Base-by-base conservation (phyloP, 2,797 vertebrate genomes). In the Zalophus californianus region DNA sequence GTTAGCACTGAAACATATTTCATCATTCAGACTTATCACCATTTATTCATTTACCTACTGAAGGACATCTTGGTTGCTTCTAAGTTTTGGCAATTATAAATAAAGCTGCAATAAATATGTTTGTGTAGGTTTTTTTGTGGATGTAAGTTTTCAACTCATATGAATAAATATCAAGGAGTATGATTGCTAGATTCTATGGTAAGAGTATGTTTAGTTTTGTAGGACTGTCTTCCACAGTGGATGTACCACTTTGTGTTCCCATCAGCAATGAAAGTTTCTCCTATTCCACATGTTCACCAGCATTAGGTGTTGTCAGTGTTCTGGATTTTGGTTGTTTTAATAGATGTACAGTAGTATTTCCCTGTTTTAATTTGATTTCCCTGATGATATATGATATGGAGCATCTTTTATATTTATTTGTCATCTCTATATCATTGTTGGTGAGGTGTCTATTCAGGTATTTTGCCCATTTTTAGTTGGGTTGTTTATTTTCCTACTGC, bases 21-120 rank as follows among this genome's bases (percentile, higher is more conserved):
- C 38, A 70, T 20, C 44, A 15, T 29, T 54, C 48, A 87, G 52
- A 87, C 58, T 27, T 70, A 50, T 70, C 12, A 68, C 23, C 54
- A 44, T 66, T 85, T 70, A 79, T 38, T 20, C 25, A 44, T 86
- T 66, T 29, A 27, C 21, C 83, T 72, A 29, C 62, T 60, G 20
- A 70, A 87, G n/a, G 25, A 60, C 38, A 80, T 80, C 62, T 79
- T 70, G 32, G 75, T 60, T 68, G 41, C 32, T 72, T 80, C 18
- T 54, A 87, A 70, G 25, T 80, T 87, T 78, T 44, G 25, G 18
- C 56, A 87, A 38, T 38, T 87, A 87, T 38, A 93, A 79, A 79
- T 80, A 93, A 70, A 93, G 32, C 44, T 87, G 13, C 41, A 60
- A 80, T 79, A 86, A 93, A 79, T 10, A 80, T 87, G 38, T 87